Percentiles rank a stretch among this genome's conserved stretches.
phyloP scores from a whole-genome alignment of 2,888 invertebrate species.

The Zaprionus bogoriensis region DNA sequence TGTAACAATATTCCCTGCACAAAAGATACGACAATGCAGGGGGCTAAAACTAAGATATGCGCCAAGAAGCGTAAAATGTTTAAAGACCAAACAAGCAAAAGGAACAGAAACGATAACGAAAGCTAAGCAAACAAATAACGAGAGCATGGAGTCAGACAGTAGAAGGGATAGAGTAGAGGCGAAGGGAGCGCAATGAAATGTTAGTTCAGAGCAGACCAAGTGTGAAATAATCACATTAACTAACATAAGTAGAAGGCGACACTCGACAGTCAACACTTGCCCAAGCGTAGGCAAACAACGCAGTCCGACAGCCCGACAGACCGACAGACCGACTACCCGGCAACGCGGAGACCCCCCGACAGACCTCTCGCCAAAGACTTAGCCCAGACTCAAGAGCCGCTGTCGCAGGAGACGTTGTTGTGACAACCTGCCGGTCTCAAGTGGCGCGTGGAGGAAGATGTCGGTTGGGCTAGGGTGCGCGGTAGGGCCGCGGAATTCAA shows the following conservation, averaged over 20 bases:
- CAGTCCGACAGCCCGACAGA: not conserved
- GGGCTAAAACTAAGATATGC: conserved; percentile 13
- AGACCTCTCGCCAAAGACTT: not conserved
- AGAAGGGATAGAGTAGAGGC: not conserved
- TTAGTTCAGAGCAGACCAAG: conserved; percentile 63
- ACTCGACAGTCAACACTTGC: conserved; percentile 43
- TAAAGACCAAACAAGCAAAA: conserved; percentile 16
- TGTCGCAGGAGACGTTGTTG: conserved; percentile 12
- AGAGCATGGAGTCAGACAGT: conserved; percentile 2
- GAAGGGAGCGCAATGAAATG: conserved; percentile 37
- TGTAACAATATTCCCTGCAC: not conserved
- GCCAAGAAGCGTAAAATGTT: conserved; percentile 6
- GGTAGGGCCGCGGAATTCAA: conserved; percentile 1
- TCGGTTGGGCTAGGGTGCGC: not conserved
- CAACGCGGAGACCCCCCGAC: not conserved
- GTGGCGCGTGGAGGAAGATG: not conserved
- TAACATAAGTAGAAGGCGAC: conserved; percentile 42
- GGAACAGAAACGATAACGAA: conserved; percentile 30
- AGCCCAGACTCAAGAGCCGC: conserved; percentile 13
- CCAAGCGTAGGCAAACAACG: conserved; percentile 24
- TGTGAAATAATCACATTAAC: conserved; percentile 75
- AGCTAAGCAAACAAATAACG: conserved; percentile 45
- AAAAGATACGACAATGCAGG: too few relatives aligned
- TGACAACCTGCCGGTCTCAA: not conserved
- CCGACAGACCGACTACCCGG: not conserved